These are phyloP conservation scores for Spisula solida DNA, from an alignment of 2,888 invertebrate species.

Conservation along the genomic window DNA sequence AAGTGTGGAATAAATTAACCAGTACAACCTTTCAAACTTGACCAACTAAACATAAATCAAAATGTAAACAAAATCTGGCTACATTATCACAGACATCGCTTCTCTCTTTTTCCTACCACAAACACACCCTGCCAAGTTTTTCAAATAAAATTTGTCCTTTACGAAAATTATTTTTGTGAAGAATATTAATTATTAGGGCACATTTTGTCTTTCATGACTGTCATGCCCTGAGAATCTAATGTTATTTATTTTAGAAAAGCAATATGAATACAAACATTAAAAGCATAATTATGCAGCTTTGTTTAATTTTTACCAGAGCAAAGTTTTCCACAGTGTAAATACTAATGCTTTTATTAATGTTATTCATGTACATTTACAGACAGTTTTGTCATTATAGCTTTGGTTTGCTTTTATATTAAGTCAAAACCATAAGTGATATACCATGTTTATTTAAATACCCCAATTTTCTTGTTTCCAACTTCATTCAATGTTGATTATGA, in stretches of 20 bases:
- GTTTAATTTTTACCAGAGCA: background rate
- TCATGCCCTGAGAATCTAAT: too few species aligned
- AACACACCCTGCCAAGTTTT: too few species aligned
- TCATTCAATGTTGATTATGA: too few species aligned
- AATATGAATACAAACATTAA: too few species aligned
- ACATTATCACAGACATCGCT: background rate
- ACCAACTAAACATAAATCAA: background rate
- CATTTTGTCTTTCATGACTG: too few species aligned
- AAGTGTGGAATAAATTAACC: too few species aligned
- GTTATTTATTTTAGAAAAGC: too few species aligned
- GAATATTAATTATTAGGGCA: too few species aligned
- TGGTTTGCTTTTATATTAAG: background rate
- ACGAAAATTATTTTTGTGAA: too few species aligned
- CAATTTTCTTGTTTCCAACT: background rate
- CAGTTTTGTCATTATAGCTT: too few species aligned
- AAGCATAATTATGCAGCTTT: too few species aligned
- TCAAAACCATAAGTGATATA: background rate
- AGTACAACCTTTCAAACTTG: background rate
- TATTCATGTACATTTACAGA: background rate
- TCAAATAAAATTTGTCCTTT: too few species aligned
- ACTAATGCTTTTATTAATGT: background rate
- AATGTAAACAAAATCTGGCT: background rate
- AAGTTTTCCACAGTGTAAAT: background rate
- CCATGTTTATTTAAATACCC: background rate
- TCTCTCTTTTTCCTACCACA: background rate